Conservation (phyloP, 2,113 vertebrate genomes). For the Ophthalmolycus amberensis region DNA sequence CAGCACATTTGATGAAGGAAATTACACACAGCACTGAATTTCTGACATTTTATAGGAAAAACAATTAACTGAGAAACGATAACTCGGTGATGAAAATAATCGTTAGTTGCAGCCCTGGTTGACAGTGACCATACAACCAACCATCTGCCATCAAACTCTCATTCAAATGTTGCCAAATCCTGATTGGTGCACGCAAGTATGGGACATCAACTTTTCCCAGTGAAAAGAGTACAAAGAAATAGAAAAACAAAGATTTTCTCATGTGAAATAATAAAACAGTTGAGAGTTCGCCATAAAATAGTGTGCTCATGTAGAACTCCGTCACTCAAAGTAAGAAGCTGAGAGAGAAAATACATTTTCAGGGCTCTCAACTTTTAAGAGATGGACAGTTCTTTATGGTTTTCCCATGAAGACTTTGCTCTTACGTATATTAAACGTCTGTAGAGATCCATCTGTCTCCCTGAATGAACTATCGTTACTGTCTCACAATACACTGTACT, state of each 20-base stretch:
- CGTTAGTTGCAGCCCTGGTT: neutral
- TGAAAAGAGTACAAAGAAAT: neutral
- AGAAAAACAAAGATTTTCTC: neutral
- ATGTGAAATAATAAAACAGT: neutral
- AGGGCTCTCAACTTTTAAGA: neutral
- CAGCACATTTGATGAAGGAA: neutral
- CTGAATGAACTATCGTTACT: slow-evolving; percentile 20
- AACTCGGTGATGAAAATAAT: neutral
- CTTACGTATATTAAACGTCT: neutral
- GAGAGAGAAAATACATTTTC: neutral
- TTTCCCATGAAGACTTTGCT: slow-evolving; percentile 28
- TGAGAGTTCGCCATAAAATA: neutral
- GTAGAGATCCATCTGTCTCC: slow-evolving; percentile 33
- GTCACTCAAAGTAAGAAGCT: neutral
- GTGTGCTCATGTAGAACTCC: neutral
- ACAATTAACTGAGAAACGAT: neutral
- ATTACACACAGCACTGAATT: neutral
- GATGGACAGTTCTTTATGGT: slow-evolving; percentile 15
- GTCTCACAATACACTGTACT: slow-evolving; percentile 3
- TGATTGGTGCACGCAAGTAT: neutral
- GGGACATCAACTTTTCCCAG: too few species aligned
- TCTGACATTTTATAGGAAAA: neutral
- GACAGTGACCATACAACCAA: neutral
- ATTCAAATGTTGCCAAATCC: neutral
- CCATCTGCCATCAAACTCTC: neutral